Evolutionary conservation across 53 echinoderm and acorn worm genomes (phyloP), one percentile per base, ranked within the genome.

Genomic region (Pentamera pediparva): DNA sequence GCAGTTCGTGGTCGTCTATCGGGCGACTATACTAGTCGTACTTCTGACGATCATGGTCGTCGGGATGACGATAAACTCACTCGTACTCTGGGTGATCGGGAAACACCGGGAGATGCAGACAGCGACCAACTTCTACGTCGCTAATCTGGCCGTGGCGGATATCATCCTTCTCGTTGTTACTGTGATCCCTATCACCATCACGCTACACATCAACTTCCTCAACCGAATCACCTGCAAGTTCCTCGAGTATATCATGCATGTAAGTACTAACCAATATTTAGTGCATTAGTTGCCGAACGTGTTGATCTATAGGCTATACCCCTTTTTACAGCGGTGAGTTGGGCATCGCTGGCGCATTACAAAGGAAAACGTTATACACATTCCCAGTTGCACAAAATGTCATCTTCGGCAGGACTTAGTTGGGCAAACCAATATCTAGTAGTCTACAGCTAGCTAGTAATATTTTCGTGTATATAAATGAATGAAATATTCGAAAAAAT

Each of bases 51-150:
- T 92, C 49, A 82, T 87, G 43, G 43, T 70, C 0, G 56, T 84
- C 20, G 92, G 92, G 15, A 85, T 92, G 6, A 73, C 72, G 24
- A 89, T 86, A 12, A 92, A 92, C 75, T 74, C 83, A 11, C 69
- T 89, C 31, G 92, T 92, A 4, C 76, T 92, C 29, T 86, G 80
- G 63, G 80, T 92, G 41, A 89, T 92, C 57, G 61, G 76, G 73
- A 76, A 83, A 24, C 89, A 89, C 37, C 85, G 86, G 9, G 92
- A 92, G 34, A 92, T 92, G 92, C 76, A 79, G 57, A 92, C 89
- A 13, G 92, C 89, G 33, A 92, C 92, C 49, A 92, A 92, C 74
- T 86, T 82, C 73, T 92, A 85, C 78, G 83, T 92, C 10, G 92
- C 92, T 10, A 92, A 89, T 67, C 61, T 92, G 22, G 86, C 92